Conservation (phyloP, 92 coral and sea anemone species). For the Zoanthus solanderi region DNA sequence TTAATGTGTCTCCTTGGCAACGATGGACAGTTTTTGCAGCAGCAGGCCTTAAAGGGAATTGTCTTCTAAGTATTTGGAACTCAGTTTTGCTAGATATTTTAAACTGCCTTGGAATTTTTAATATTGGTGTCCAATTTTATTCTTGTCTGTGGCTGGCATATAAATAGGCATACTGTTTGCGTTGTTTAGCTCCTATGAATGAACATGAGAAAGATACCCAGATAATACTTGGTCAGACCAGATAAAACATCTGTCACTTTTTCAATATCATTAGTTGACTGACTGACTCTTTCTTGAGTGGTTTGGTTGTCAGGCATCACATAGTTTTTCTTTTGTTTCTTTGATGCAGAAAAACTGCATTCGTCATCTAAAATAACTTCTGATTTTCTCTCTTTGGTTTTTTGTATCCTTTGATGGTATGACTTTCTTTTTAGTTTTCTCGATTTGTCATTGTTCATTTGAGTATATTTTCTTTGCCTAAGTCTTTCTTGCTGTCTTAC, state of each 20-base stretch:
- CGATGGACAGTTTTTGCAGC: neutral
- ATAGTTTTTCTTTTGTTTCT: neutral
- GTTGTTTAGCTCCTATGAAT: neutral
- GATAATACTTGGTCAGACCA: neutral
- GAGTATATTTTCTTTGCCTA: conserved; percentile 23
- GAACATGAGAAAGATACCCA: neutral
- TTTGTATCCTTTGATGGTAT: conserved; percentile 23
- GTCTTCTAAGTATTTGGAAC: neutral
- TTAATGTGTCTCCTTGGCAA: neutral
- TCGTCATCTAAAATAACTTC: conserved; percentile 20
- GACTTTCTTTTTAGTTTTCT: conserved; percentile 37
- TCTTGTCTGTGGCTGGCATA: too few species aligned
- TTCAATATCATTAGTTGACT: neutral
- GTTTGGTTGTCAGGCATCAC: neutral
- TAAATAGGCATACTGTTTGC: neutral
- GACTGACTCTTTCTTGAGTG: conserved; percentile 1
- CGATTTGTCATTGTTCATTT: conserved; percentile 31
- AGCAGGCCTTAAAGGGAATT: neutral
- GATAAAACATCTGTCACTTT: neutral
- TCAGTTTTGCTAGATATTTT: neutral
- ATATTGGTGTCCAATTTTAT: neutral
- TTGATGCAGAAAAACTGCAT: neutral
- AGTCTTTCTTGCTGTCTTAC: conserved; percentile 44
- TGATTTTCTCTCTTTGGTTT: conserved; percentile 15
- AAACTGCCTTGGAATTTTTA: neutral